Evolutionary conservation across 1,140 invertebrate species (phyloP).

Genomic region (Fopius arisanus): DNA sequence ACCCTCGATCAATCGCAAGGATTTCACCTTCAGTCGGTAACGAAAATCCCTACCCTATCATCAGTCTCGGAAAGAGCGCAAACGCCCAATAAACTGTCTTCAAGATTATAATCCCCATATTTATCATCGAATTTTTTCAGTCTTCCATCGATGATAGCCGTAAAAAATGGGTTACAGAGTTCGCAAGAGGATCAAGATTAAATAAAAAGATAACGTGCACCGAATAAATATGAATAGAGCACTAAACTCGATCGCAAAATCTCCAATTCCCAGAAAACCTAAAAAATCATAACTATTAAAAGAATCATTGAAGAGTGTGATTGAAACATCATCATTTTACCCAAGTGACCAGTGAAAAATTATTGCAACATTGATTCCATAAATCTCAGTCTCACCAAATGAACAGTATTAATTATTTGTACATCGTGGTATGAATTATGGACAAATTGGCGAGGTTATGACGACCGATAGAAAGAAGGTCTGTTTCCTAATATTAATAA

Average conservation of each 20-base stretch:
- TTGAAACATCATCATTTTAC: background rate
- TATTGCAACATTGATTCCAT: background rate
- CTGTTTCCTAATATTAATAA: background rate
- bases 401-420: background rate
- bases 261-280: background rate
- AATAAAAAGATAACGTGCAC: background rate
- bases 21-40: background rate
- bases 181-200: background rate
- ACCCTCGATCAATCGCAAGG: too few species aligned
- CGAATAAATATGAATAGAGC: background rate
- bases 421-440: background rate
- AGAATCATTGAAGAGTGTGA: background rate
- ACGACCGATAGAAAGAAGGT: background rate
- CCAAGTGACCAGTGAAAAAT: background rate
- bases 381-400: background rate
- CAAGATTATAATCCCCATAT: background rate
- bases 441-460: background rate
- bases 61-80: background rate
- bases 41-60: background rate
- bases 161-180: background rate
- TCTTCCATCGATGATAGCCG: background rate
- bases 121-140: background rate
- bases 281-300: background rate
- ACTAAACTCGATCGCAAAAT: background rate
- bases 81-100: slow-evolving; percentile 3